phyloP scores from a whole-genome alignment of 2,113 vertebrate species.

The Amblyopsis rosae region DNA sequence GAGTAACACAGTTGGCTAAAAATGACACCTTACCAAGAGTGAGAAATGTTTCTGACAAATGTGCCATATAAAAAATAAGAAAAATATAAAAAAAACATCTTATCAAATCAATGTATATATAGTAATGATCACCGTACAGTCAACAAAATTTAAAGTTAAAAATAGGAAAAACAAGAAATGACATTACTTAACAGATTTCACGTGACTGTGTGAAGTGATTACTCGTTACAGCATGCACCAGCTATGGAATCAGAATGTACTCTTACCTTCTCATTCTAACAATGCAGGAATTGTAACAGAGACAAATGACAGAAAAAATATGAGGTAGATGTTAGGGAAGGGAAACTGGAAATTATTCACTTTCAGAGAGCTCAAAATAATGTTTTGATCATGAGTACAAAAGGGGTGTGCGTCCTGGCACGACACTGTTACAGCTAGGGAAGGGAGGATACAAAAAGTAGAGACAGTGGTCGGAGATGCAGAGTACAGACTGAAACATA shows the following conservation, averaged over 20 bases:
- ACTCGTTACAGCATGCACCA: constrained; percentile 87
- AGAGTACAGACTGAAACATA: constrained; percentile 51
- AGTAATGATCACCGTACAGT: constrained; percentile 66
- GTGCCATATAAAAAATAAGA: constrained; percentile 35
- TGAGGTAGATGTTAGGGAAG: constrained; percentile 94
- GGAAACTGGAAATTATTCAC: constrained; percentile 77
- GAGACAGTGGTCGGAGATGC: constrained; percentile 56
- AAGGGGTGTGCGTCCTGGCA: constrained; percentile 56
- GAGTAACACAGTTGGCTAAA: constrained; percentile 54
- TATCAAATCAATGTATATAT: constrained; percentile 37
- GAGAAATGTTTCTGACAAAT: constrained; percentile 66
- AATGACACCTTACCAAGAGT: constrained; percentile 61
- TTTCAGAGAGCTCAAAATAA: constrained; percentile 78
- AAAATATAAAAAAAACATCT: constrained; percentile 46
- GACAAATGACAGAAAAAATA: constrained; percentile 99
- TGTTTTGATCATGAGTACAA: constrained; percentile 76
- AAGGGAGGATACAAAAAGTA: constrained; percentile 53
- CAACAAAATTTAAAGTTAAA: constrained; percentile 38
- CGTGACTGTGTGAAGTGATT: constrained; percentile 71
- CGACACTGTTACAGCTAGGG: constrained; percentile 57
- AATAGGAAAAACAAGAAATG: constrained; percentile 60
- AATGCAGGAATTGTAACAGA: constrained; percentile 96
- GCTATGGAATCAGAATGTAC: constrained; percentile 85
- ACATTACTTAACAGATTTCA: constrained; percentile 66
- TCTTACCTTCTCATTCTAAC: constrained; percentile 99